phyloP scores from a whole-genome alignment of 2,888 invertebrate genomes.

The Liodrosophila aerea region DNA sequence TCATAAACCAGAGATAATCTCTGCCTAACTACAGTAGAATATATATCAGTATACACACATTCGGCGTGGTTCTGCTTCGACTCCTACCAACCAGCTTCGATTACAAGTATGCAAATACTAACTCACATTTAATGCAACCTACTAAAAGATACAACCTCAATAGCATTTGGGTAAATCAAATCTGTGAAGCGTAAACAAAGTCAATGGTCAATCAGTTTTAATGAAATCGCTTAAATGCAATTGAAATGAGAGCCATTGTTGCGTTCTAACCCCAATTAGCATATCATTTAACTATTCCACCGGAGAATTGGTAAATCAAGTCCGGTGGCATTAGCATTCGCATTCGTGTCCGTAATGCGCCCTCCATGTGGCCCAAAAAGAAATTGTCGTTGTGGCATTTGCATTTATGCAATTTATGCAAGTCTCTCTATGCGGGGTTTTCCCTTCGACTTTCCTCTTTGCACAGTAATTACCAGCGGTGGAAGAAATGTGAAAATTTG shows the following conservation, averaged over 20 bases:
- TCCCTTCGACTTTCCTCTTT: constrained; percentile 16
- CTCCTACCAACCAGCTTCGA: neutral
- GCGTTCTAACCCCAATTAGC: constrained; percentile 47
- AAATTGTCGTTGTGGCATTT: constrained; percentile 42
- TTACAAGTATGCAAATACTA: too few species aligned
- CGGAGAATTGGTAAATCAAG: neutral
- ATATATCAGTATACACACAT: too few species aligned
- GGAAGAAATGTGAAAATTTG: constrained; percentile 61
- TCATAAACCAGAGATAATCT: too few species aligned
- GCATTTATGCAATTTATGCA: constrained; percentile 67
- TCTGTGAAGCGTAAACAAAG: constrained; percentile 18
- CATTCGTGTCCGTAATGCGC: too few species aligned
- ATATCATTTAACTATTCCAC: constrained; percentile 17
- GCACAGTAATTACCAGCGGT: constrained; percentile 52
- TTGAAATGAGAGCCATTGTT: constrained; percentile 37
- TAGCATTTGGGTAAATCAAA: too few species aligned
- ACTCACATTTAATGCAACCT: too few species aligned
- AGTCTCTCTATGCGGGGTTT: constrained; percentile 12
- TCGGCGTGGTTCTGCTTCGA: too few species aligned
- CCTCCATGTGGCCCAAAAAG: constrained; percentile 17
- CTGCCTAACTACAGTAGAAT: too few species aligned
- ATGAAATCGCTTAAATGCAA: constrained; percentile 41
- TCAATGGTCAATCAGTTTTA: constrained; percentile 43
- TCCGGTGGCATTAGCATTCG: too few species aligned
- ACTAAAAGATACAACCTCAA: too few species aligned